Evolutionary conservation across 2,888 invertebrate species (phyloP).

Genomic region (Galeruca laticollis): DNA sequence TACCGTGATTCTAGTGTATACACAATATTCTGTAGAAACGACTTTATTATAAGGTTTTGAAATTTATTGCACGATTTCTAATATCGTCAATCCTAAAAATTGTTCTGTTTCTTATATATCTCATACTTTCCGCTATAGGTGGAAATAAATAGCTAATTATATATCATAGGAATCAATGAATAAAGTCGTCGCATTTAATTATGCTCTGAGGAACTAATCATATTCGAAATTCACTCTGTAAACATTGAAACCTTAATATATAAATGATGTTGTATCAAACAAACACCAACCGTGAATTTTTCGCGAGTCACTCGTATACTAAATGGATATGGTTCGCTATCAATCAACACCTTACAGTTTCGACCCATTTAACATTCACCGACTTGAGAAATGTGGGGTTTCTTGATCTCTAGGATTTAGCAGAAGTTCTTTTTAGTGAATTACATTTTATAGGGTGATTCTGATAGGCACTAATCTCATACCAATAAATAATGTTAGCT

Average conservation of each 20-base stretch:
- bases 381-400: constrained; percentile 41
- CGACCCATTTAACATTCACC: constrained; percentile 49
- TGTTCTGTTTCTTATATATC: no score
- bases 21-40: no score
- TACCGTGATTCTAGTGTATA: no score
- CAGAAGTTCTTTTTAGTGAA: constrained; percentile 40
- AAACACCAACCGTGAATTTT: not conserved
- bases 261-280: not conserved
- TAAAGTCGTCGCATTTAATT: no score
- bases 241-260: not conserved
- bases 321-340: constrained; percentile 51
- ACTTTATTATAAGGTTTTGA: no score
- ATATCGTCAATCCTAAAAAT: no score
- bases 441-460: constrained; percentile 25
- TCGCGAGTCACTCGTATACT: constrained; percentile 38
- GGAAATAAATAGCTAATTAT: no score
- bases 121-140: no score
- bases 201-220: not conserved
- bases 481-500: not conserved
- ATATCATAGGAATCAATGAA: no score
- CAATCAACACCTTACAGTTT: constrained; percentile 55
- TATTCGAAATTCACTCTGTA: not conserved
- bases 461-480: not conserved
- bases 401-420: constrained; percentile 44
- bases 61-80: no score